Conservation (phyloP, 2,888 invertebrate species). For the Pandemis cinnamomeana region DNA sequence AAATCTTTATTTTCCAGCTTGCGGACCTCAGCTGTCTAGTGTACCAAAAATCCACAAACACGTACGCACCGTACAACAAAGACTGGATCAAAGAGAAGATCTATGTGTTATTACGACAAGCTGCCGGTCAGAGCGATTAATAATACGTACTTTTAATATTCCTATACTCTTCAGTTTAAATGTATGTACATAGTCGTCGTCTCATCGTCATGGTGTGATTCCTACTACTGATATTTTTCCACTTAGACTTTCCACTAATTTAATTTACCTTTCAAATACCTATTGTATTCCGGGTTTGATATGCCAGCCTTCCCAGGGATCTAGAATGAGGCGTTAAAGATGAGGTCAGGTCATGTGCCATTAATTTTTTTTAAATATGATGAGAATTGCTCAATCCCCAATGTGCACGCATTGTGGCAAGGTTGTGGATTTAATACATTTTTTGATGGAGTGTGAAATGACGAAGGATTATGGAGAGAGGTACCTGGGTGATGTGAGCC, state of each 20-base stretch:
- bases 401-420: too few species aligned
- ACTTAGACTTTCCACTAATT: not conserved
- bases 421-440: too few species aligned
- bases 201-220: too few species aligned
- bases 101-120: slow-evolving; percentile 96
- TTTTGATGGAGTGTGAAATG: too few species aligned
- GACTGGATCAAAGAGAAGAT: slow-evolving; percentile 99
- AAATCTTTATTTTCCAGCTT: slow-evolving; percentile 80
- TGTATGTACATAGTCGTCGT: not conserved
- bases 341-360: too few species aligned
- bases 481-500: too few species aligned
- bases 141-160: not conserved
- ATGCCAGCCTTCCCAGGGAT: too few species aligned
- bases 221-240: not conserved
- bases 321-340: too few species aligned
- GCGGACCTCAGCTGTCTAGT: slow-evolving; percentile 98
- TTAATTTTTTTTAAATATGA: too few species aligned
- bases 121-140: slow-evolving; percentile 87
- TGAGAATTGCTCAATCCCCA: too few species aligned
- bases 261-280: not conserved
- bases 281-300: too few species aligned
- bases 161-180: slow-evolving; percentile 11
- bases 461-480: too few species aligned
- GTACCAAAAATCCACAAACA: slow-evolving; percentile 97
- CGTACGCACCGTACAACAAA: slow-evolving; percentile 99